A percentile compares a stretch with the other conserved stretches of the same genome.
These are phyloP conservation scores for Meta bourneti DNA, from an alignment of 2,888 invertebrate genomes.

Conservation along the genomic window DNA sequence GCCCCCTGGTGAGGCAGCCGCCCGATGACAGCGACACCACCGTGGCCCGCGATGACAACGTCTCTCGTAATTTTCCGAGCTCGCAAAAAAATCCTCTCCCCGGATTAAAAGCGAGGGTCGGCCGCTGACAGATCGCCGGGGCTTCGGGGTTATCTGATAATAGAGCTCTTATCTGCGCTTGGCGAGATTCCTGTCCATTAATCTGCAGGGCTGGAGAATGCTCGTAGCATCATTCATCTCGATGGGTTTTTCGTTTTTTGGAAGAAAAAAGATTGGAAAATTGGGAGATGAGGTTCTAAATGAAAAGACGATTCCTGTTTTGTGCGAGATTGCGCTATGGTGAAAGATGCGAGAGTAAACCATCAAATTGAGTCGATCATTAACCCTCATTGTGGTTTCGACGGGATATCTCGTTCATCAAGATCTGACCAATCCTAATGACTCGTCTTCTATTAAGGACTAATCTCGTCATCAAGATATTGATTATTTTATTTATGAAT, in stretches of 20 bases:
- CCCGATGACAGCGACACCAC: conserved; percentile 44
- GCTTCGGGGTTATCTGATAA: conserved; percentile 68
- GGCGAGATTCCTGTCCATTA: conserved; percentile 62
- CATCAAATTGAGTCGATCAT: background rate
- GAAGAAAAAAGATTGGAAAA: background rate
- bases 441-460: no score
- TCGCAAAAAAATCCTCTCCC: conserved; percentile 7
- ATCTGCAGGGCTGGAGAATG: conserved; percentile 42
- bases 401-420: no score
- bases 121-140: conserved; percentile 60
- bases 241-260: background rate
- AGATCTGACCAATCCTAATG: no score
- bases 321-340: background rate
- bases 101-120: conserved; percentile 24
- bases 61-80: conserved; percentile 53
- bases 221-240: conserved; percentile 25
- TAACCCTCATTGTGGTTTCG: background rate
- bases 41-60: conserved; percentile 42
- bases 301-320: background rate
- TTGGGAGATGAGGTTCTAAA: background rate
- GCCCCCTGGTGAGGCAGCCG: conserved; percentile 9
- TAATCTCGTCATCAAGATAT: background rate
- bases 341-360: background rate
- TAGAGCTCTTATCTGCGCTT: conserved; percentile 65
- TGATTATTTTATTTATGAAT: background rate